Conservation (phyloP, 2,888 invertebrate species). For the Microdon myrmicae region DNA sequence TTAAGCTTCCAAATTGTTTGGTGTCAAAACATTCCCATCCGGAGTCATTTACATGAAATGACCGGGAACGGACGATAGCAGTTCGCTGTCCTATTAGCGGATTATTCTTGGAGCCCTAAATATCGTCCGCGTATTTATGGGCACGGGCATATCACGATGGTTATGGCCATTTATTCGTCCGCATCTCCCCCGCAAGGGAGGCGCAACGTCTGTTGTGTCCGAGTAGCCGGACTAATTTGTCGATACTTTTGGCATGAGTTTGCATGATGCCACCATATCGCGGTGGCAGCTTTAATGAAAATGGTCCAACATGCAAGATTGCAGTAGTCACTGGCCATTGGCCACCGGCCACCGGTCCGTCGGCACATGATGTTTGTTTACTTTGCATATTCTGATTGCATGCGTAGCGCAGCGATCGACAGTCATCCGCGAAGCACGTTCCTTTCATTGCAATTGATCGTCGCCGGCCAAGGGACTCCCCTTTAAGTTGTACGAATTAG, state of each 20-base stretch:
- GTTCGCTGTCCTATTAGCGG: constrained; percentile 31
- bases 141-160: constrained; percentile 30
- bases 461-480: not conserved
- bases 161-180: constrained; percentile 3
- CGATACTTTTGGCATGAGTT: constrained; percentile 47
- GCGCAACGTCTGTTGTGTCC: constrained; percentile 2
- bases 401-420: constrained; percentile 39
- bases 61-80: constrained; percentile 9
- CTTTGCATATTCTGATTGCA: constrained; percentile 42
- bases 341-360: constrained; percentile 14
- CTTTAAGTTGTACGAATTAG: too few species aligned
- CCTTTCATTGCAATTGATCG: constrained; percentile 31
- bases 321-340: too few species aligned
- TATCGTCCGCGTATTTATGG: constrained; percentile 13
- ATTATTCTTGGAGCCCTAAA: constrained; percentile 30
- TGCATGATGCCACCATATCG: constrained; percentile 52
- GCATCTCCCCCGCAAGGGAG: not conserved
- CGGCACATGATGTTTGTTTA: constrained; percentile 44
- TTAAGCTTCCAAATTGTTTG: constrained; percentile 43
- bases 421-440: constrained; percentile 41
- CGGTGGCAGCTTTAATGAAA: constrained; percentile 24
- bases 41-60: constrained; percentile 2
- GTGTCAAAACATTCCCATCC: constrained; percentile 31
- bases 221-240: constrained; percentile 29
- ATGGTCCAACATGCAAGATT: not conserved